Base-by-base conservation (phyloP, 2,888 invertebrate genomes). In the Ypsolopha sequella region DNA sequence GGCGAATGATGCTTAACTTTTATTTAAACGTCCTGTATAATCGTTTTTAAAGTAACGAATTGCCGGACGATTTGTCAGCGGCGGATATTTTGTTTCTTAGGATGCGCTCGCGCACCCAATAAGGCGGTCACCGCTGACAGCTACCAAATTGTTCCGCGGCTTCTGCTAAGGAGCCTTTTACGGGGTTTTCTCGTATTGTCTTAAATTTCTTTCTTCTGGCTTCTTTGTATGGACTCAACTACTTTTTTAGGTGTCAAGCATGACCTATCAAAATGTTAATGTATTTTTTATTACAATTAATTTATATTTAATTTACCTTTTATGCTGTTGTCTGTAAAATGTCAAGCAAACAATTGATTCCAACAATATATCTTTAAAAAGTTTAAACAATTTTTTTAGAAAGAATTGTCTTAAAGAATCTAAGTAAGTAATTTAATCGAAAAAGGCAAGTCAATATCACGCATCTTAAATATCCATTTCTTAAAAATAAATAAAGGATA, bases 31-130 rank as follows among this genome's bases (percentile, higher is more conserved):
- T 53, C 63, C 62, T 57, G 63, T 57, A 55, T 51, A 52, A 48
- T 52, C 39, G 11, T 36, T 48, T 60, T 61, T 58, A 60, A 61
- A 53, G 54, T 74, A 78, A 80, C 80, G 82, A 81, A 85, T 82
- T 76, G 77, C 69, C 68, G 63, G 66, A 80, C 75, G 77, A 85
- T 85, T 85, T 85, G 85, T 86, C 85, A 80, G 76, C 61, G 68
- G 65, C 68, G 73, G 63, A 74, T 77, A 68, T 73, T 72, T 69
- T 61, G 59, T 78, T 41, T 78, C 74, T 76, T 77, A 69, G 61
- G 51, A 35, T 63, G 67, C 67, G 72, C 65, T 54, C 62, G 68
- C 69, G 68, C 68, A 61, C 80, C 80, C 64, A 75, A 80, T 76
- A 79, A 70, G 82, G 84, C 69, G 56, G 63, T 59, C 58, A 56